Percentiles rank a stretch among this genome's conserved stretches.
phyloP scores from a whole-genome alignment of 2,888 invertebrate genomes.

The Acleris holmiana region DNA sequence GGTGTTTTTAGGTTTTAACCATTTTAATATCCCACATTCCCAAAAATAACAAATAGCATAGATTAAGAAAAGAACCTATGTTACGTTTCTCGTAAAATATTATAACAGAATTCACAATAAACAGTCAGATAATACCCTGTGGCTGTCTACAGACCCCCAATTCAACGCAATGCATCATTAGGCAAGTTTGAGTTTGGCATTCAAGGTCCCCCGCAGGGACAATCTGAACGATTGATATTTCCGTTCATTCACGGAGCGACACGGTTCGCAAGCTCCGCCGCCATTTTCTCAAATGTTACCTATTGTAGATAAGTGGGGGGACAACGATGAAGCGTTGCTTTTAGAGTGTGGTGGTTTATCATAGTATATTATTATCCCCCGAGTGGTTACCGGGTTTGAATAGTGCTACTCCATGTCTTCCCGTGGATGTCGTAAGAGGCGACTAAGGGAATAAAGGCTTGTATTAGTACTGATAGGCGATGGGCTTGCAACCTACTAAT shows the following conservation, averaged over 20 bases:
- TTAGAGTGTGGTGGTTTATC: slow-evolving; percentile 6
- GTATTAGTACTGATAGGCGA: no score
- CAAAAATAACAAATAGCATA: no score
- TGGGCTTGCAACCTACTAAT: no score
- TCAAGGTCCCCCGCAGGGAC: slow-evolving; percentile 48
- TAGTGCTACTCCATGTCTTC: no score
- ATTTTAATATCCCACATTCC: no score
- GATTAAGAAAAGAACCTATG: no score
- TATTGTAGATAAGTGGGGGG: slow-evolving; percentile 15
- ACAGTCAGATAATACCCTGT: background rate
- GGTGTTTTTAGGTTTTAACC: no score
- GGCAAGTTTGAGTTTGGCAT: slow-evolving; percentile 58
- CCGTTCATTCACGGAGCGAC: slow-evolving; percentile 41
- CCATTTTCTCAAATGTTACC: slow-evolving; percentile 31
- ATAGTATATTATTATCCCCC: background rate
- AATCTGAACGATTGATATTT: slow-evolving; percentile 59
- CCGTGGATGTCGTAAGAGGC: no score
- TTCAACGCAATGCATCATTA: slow-evolving; percentile 63
- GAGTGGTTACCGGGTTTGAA: no score
- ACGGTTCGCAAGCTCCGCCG: slow-evolving; percentile 37
- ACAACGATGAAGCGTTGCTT: slow-evolving; percentile 4
- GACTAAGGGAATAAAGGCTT: no score
- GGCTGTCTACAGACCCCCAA: slow-evolving; percentile 46
- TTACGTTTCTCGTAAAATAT: no score
- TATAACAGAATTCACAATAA: no score